Conservation (phyloP, 2,113 vertebrate genomes). For the Lophura nycthemera region DNA sequence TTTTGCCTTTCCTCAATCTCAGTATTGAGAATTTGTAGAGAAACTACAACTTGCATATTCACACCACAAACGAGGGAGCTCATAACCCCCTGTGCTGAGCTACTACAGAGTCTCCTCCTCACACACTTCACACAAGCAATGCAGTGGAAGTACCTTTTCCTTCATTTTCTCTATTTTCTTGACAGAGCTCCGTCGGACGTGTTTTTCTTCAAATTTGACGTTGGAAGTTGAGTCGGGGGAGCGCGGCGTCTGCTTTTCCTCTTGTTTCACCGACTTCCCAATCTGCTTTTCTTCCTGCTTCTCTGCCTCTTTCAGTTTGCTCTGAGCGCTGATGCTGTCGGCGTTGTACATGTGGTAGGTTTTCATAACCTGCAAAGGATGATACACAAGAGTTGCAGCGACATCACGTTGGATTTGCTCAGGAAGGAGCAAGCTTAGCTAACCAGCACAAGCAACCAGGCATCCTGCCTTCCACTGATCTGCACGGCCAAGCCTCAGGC, state of each 20-base stretch:
- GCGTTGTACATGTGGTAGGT: slow-evolving; percentile 99
- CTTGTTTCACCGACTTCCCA: slow-evolving; percentile 91
- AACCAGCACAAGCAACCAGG: background rate
- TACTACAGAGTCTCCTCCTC: background rate
- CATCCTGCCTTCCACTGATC: background rate
- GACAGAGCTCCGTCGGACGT: slow-evolving; percentile 93
- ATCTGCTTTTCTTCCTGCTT: slow-evolving; percentile 99
- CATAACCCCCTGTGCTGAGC: background rate
- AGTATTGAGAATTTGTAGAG: fast-evolving
- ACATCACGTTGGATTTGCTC: background rate
- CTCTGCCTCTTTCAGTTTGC: slow-evolving; percentile 98
- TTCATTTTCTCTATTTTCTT: slow-evolving; percentile 99
- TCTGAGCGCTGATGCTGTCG: slow-evolving; percentile 97
- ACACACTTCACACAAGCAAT: background rate
- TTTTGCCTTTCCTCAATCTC: background rate
- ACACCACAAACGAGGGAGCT: background rate
- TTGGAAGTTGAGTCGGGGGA: slow-evolving; percentile 92
- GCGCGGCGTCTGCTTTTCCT: slow-evolving; percentile 91
- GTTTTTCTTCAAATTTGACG: slow-evolving; percentile 92
- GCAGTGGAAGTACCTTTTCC: slow-evolving; percentile 86
- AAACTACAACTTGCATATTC: fast-evolving
- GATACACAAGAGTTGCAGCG: background rate
- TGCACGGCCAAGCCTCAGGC: background rate
- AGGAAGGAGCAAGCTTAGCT: background rate
- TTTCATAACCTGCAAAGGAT: slow-evolving; percentile 92